Percentiles rank a stretch among this genome's conserved stretches.
Conservation (phyloP, 2,113 vertebrate species). For the Cryptomyrus ogoouensis region DNA sequence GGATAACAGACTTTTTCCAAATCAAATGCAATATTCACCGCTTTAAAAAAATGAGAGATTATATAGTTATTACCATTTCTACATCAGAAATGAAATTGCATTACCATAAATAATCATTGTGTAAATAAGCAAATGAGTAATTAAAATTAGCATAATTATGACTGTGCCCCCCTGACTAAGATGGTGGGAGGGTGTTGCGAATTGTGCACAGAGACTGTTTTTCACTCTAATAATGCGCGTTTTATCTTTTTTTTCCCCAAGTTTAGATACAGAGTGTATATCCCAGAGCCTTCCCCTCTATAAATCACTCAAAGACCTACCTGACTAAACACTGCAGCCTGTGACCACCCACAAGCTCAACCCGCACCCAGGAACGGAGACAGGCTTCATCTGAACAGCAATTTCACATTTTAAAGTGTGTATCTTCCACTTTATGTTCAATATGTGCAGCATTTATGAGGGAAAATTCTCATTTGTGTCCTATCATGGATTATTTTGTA, state of each 20-base stretch:
- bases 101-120: conserved; percentile 5
- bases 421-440: background rate
- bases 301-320: background rate
- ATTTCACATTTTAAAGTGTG: background rate
- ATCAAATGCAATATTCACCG: background rate
- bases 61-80: background rate
- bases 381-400: background rate
- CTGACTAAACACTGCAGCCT: background rate
- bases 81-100: background rate
- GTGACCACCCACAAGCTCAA: background rate
- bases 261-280: background rate
- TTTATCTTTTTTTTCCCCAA: background rate
- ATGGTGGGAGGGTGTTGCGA: background rate
- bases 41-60: background rate
- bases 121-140: conserved; percentile 11
- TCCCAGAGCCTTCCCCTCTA: background rate
- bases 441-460: background rate
- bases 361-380: background rate
- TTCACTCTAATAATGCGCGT: background rate
- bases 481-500: background rate
- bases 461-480: background rate
- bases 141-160: conserved; percentile 12
- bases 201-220: background rate
- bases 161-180: background rate
- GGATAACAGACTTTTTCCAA: background rate